Conservation (phyloP, 2,797 vertebrate species). For the Erpetoichthys calabaricus region DNA sequence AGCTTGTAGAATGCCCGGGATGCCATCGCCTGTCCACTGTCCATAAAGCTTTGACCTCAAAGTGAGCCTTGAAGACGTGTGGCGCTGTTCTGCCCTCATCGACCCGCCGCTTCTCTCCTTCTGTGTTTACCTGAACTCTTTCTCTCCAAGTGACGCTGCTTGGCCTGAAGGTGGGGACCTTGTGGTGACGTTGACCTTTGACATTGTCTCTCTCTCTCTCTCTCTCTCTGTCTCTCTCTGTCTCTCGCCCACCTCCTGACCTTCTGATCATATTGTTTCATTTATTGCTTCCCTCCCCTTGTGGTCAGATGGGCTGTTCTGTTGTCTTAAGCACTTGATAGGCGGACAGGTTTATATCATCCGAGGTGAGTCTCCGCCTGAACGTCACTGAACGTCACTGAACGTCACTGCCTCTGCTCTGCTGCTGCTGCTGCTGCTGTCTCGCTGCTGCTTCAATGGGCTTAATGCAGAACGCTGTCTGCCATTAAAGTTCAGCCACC, state of each 20-base stretch:
- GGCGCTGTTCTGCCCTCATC: slow-evolving; percentile 18
- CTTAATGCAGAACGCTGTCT: slow-evolving; percentile 7
- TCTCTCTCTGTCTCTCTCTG: slow-evolving; percentile 16
- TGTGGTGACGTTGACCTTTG: slow-evolving; percentile 59
- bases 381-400: slow-evolving; percentile 1
- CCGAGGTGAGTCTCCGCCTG: slow-evolving; percentile 81
- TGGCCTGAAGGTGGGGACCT: slow-evolving; percentile 25
- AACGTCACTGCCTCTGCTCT: neutral
- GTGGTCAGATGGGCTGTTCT: slow-evolving; percentile 99
- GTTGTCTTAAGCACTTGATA: slow-evolving; percentile 99
- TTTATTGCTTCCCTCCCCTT: slow-evolving; percentile 89
- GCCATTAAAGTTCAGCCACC: neutral
- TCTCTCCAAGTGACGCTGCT: slow-evolving; percentile 29
- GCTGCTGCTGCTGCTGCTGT: slow-evolving; percentile 5
- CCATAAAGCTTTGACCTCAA: too few relatives aligned
- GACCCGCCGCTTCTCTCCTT: slow-evolving; percentile 32
- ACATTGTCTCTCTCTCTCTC: slow-evolving; percentile 34
- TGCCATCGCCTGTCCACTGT: too few relatives aligned
- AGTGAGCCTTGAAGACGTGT: too few relatives aligned
- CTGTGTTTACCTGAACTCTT: slow-evolving; percentile 40
- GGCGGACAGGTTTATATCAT: slow-evolving; percentile 99
- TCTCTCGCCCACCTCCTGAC: slow-evolving; percentile 71
- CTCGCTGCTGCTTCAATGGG: slow-evolving; percentile 9
- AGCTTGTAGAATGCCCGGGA: too few relatives aligned
- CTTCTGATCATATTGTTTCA: slow-evolving; percentile 75